Conservation (phyloP, 2,797 vertebrate species). For the Halcyon badia region DNA sequence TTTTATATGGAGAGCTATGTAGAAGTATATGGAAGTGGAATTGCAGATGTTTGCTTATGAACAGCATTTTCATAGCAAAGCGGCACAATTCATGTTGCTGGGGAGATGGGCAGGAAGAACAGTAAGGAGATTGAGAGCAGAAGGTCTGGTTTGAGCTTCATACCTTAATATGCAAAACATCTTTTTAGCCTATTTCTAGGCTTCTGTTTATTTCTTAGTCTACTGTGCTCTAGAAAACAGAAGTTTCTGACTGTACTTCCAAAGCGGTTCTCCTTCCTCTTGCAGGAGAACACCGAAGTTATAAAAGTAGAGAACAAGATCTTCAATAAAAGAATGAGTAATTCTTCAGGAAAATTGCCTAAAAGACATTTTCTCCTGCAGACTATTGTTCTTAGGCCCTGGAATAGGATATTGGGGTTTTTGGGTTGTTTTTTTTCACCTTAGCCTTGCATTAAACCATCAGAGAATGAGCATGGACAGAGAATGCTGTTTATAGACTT, state of each 20-base stretch:
- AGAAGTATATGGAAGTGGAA: not conserved
- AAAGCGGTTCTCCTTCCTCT: not conserved
- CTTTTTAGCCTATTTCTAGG: not conserved
- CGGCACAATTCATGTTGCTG: not conserved
- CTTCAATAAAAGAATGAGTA: not conserved
- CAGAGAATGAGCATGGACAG: constrained; percentile 29
- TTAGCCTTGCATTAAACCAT: not conserved
- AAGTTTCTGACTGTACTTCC: not conserved
- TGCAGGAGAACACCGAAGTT: constrained; percentile 65
- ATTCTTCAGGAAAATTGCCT: not conserved
- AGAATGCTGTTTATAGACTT: not conserved
- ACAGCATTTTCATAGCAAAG: not conserved
- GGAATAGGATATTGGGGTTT: not conserved
- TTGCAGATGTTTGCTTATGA: constrained; percentile 53
- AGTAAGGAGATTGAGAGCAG: not conserved
- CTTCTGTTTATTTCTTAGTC: not conserved
- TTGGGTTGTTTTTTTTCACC: not conserved
- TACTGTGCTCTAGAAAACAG: not conserved
- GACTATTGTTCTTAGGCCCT: constrained; percentile 24
- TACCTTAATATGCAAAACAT: not conserved
- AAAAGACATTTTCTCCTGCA: not conserved
- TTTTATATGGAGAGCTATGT: not conserved
- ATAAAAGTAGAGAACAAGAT: not conserved
- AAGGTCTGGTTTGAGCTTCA: not conserved
- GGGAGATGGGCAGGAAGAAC: not conserved